Percentiles rank a stretch among this genome's conserved stretches.
Evolutionary conservation across 2,888 invertebrate genomes (phyloP).

Genomic region (Salpingus planirostris): DNA sequence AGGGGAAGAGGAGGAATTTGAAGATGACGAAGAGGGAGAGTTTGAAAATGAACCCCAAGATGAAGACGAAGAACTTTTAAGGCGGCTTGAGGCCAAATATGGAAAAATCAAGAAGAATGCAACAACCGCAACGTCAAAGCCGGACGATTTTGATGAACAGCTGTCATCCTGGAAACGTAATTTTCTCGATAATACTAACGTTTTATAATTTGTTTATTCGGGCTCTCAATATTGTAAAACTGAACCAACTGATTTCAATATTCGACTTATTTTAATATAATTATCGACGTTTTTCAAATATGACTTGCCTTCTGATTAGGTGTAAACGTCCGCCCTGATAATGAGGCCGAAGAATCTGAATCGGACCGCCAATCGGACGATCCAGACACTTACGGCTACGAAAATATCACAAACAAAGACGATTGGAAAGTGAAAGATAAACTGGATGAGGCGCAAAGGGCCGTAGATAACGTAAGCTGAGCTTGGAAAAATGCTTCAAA

Average conservation of each 20-base stretch:
- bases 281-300: background rate
- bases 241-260: conserved; percentile 9
- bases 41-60: conserved; percentile 47
- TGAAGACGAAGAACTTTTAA: conserved; percentile 61
- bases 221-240: conserved; percentile 3
- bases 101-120: conserved; percentile 49
- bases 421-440: conserved; percentile 44
- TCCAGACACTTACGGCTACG: conserved; percentile 38
- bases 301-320: conserved; percentile 14
- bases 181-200: too few species aligned
- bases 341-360: conserved; percentile 26
- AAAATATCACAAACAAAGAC: conserved; percentile 49
- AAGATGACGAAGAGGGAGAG: conserved; percentile 36
- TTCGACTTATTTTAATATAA: conserved; percentile 1
- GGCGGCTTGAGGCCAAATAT: conserved; percentile 63
- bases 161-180: conserved; percentile 40
- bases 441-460: conserved; percentile 35
- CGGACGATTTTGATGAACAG: conserved; percentile 37
- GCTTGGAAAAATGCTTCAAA: too few species aligned
- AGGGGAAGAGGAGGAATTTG: conserved; percentile 38
- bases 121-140: too few species aligned
- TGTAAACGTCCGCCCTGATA: conserved; percentile 20
- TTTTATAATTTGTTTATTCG: too few species aligned
- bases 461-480: conserved; percentile 33
- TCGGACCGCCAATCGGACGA: conserved; percentile 28